Base-by-base conservation (phyloP, 2,113 vertebrate species). In the Microtus ochrogaster region DNA sequence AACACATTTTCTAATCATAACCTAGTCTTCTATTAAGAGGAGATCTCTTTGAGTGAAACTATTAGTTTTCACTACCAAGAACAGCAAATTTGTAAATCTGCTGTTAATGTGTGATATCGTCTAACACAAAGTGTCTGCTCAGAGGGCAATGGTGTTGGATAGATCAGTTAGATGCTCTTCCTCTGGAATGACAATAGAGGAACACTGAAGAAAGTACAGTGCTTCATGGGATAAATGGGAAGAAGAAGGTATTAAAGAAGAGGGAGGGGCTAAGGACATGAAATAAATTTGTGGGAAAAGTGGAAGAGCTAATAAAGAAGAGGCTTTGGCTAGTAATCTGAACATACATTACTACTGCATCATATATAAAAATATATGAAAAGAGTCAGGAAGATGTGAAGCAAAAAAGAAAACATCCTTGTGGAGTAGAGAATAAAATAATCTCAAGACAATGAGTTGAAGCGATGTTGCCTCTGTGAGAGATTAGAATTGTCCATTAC, bases 391-490 rank as follows among this genome's bases (percentile, higher is more conserved):
- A 84, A 4, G 1, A 21, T 41, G 63, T 30, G 72, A 92, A 89
- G 30, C 2, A 96, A 92, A 44, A 82, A 83, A 93, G 26, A 26
- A 85, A 89, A 55, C 7, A 94, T 36, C 5, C 55, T 26, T 0
- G 65, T 68, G 44, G 22, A 89, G 11, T 92, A 89, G 52, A 94
- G 77, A 92, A 86, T 17, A 86, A 94, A 95, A 21, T 58, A 85
- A 78, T 83, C 14, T 10, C n/a, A 94, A 17, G 81, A n/a, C 26
- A 49, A 89, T 68, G 84, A 81, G 3, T 33, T 82, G 58, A 94
- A 87, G 30, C 22, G 28, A 83, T 7, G 1, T 44, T 72, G 24
- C 16, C 21, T 90, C 44, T 76, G 19, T 1, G 19, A 87, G 28
- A 78, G 8, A 47, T 66, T 33, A 36, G 24, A n/a, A 24, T n/a